phyloP scores from a whole-genome alignment of 2,113 vertebrate species.

The Toxostoma redivivum region DNA sequence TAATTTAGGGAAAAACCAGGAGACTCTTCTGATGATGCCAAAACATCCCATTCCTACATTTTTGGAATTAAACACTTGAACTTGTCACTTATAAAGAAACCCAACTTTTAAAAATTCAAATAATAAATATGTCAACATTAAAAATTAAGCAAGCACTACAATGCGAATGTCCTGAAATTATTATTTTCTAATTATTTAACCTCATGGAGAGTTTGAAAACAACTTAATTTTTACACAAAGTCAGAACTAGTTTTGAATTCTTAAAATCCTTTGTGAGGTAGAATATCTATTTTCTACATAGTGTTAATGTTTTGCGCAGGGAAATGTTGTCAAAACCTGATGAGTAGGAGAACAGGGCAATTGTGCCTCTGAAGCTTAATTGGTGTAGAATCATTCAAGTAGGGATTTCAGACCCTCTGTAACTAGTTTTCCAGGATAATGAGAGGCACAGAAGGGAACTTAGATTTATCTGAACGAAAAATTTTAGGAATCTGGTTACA shows the following conservation, averaged over 20 bases:
- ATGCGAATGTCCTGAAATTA: background rate
- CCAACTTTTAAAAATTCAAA: background rate
- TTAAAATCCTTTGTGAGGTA: background rate
- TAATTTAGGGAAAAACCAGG: background rate
- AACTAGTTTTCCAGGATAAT: constrained; percentile 24
- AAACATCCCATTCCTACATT: background rate
- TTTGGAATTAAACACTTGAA: background rate
- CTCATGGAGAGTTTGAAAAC: background rate
- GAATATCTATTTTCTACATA: background rate
- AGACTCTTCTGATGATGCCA: background rate
- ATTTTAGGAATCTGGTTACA: background rate
- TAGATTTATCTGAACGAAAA: background rate
- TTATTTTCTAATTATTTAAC: background rate
- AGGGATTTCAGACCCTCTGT: background rate
- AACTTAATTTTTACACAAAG: background rate
- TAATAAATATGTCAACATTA: background rate
- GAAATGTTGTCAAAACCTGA: background rate
- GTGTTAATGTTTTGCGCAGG: background rate
- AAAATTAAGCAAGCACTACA: background rate
- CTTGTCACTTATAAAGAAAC: background rate
- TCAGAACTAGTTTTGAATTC: background rate
- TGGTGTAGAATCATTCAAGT: background rate
- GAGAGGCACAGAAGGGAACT: background rate
- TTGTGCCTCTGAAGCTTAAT: background rate
- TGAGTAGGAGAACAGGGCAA: background rate